These are phyloP conservation scores for Sialis fuliginosa DNA, from an alignment of 2,888 invertebrate species.

Conservation along the genomic window DNA sequence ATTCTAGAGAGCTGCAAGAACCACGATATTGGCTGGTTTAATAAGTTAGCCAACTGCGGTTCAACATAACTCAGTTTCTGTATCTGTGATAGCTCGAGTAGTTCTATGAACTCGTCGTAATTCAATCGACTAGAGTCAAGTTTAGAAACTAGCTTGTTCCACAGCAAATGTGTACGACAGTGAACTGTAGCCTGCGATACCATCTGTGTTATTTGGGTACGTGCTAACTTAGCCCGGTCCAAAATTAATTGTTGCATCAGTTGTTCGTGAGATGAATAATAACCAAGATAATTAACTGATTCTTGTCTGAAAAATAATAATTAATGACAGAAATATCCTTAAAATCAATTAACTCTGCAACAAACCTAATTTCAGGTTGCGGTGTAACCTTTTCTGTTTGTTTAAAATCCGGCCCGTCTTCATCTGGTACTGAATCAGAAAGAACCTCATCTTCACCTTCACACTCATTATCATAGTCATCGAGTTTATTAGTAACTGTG, in stretches of 20 bases:
- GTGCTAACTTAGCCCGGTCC: slow-evolving; percentile 35
- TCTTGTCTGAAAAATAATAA: slow-evolving; percentile 29
- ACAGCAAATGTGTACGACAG: slow-evolving; percentile 49
- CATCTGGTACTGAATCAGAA: neutral
- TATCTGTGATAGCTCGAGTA: slow-evolving; percentile 37
- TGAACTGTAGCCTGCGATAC: slow-evolving; percentile 45
- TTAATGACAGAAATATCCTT: neutral
- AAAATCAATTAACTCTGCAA: neutral
- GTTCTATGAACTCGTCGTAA: slow-evolving; percentile 43
- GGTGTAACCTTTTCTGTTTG: neutral
- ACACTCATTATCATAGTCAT: neutral
- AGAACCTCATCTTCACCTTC: neutral
- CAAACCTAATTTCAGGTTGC: neutral
- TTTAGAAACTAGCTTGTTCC: slow-evolving; percentile 42
- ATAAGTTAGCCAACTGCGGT: slow-evolving; percentile 31
- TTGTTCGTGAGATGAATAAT: slow-evolving; percentile 48
- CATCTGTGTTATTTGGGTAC: slow-evolving; percentile 37
- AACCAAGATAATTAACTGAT: slow-evolving; percentile 48
- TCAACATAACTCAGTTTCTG: slow-evolving; percentile 39
- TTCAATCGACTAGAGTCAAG: slow-evolving; percentile 29
- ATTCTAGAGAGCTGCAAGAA: slow-evolving; percentile 43
- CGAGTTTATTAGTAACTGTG: neutral
- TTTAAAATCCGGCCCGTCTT: neutral
- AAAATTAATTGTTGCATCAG: slow-evolving; percentile 41
- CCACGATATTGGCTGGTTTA: slow-evolving; percentile 45